Base-by-base conservation (phyloP, 1,140 invertebrate species). In the Lasioglossum albipes region DNA sequence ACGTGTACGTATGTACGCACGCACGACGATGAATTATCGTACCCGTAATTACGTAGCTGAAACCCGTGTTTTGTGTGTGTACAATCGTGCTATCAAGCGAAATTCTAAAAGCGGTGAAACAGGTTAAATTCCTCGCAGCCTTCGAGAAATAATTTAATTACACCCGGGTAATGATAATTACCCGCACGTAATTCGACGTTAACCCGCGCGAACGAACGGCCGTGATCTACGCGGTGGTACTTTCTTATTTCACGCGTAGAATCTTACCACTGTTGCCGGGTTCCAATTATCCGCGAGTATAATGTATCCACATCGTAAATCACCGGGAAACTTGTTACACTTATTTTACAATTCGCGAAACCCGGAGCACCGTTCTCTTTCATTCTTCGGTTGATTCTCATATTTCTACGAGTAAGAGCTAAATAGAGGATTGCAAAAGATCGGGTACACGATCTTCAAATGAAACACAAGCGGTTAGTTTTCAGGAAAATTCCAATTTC, bases 121-220 rank as follows among this genome's bases (percentile, higher is more conserved):
- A 64, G 57, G 62, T 84, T 82, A 52, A 86, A 86, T 86, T 84
- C 67, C 79, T 41, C 65, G 42, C 52, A 49, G 66, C 13, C 57
- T 49, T 52, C 61, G 71, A 66, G 67, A 83, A 86, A 76, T 86
- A 86, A 86, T 86, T 86, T 86, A 83, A 83, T 86, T 86, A 85
- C 73, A 75, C 61, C 22, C 45, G 61, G n/a, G 42, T 82, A 85
- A 85, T 74, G 75, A 83, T 74, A 65, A 75, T 69, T 31, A 68
- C 71, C 59, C 67, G 18, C 52, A 36, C 71, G 83, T 83, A 85
- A 86, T 86, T 83, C 70, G 83, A 82, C 41, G 69, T 74, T 85
- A 77, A 85, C 54, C 68, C 10, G 27, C 61, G 42, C 67, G n/a
- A 49, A 10, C 7, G 22, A 67, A 61, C 45, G 65, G 36, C 18